Evolutionary conservation across 2,113 vertebrate species (phyloP).

Genomic region (Triplophysa rosa): DNA sequence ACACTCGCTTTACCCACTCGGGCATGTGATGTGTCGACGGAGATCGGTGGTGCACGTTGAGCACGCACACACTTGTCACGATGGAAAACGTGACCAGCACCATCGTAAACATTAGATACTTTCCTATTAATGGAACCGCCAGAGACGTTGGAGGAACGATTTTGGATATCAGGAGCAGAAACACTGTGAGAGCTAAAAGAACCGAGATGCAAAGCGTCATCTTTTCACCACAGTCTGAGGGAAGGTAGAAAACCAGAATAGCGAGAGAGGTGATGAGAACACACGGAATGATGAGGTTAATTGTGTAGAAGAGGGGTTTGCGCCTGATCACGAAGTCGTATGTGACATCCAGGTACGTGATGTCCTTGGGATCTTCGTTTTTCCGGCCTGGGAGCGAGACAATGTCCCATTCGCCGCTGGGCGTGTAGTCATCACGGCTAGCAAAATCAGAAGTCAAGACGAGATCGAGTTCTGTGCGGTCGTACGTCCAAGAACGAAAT

Average conservation of each 20-base stretch:
- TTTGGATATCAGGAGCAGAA: slow-evolving; percentile 81
- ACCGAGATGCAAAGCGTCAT: slow-evolving; percentile 80
- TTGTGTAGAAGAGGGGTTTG: slow-evolving; percentile 81
- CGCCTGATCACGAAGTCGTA: slow-evolving; percentile 80
- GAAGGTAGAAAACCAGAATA: slow-evolving; percentile 80
- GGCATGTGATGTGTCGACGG: slow-evolving; percentile 81
- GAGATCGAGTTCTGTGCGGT: slow-evolving; percentile 78
- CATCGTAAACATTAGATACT: slow-evolving; percentile 84
- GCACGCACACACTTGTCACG: slow-evolving; percentile 75
- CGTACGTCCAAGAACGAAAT: slow-evolving; percentile 82
- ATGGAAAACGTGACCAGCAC: slow-evolving; percentile 80
- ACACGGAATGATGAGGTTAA: slow-evolving; percentile 80
- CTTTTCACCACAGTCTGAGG: slow-evolving; percentile 80
- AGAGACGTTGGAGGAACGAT: slow-evolving; percentile 80
- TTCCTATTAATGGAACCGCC: slow-evolving; percentile 80
- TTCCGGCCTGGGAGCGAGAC: slow-evolving; percentile 78
- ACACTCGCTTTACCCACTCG: slow-evolving; percentile 75
- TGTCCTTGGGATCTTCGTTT: slow-evolving; percentile 76
- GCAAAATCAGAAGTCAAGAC: slow-evolving; percentile 77
- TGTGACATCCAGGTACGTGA: slow-evolving; percentile 78
- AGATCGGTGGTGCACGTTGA: slow-evolving; percentile 80
- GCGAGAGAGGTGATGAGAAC: slow-evolving; percentile 79
- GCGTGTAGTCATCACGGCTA: slow-evolving; percentile 79
- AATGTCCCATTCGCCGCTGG: slow-evolving; percentile 81
- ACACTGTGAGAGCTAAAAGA: slow-evolving; percentile 80